Base-by-base conservation (phyloP, 2,888 invertebrate genomes). In the Caenorhabditis auriculariae region DNA sequence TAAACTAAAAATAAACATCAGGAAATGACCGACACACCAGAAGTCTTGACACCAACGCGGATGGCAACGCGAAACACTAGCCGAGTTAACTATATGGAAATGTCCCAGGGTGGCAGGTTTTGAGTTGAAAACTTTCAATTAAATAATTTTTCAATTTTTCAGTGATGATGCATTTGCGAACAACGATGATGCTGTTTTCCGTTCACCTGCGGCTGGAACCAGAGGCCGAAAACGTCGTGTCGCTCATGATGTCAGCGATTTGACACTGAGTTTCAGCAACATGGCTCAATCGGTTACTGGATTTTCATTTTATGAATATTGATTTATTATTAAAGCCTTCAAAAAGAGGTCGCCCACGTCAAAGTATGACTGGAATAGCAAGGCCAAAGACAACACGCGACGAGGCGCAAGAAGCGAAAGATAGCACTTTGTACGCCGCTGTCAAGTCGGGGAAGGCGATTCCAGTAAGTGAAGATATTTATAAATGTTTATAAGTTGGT, bases 401-500 rank as follows among this genome's bases (percentile, higher is more conserved):
- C 52, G 54, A 24, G 49, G 53, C 0, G 48, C 44, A 1, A 19
- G 69, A 64, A 7, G 43, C 43, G 6, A 72, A 72, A 23, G 73
- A 75, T 4, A 38, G 59, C 17, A 68, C 69, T 29, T 61, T 77
- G 2, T 70, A 74, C 35, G 68, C 65, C 5, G 66, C 72, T 39
- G 72, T 77, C 1, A 75, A 72, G 51, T 35, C 48, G 4, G 75
- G 75, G 32, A 74, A 67, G 38, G 64, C 59, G 29, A 59, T 73
- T 24, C 50, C 66, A 27, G 67, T 68, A 21, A 46, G 55, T 57
- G 35, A 29, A 12, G 7, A 46, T 26, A 15, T 12, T 21, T 44
- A 12, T 44, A 6, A 17, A 21, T 44, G 9, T 12, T 17, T 26
- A 24, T 26, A 12, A 24, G 23, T 24, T 23, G 26, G 28, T 27